These are phyloP conservation scores for Catalaphyllia jardinei DNA, from an alignment of 64 coral and sea anemone genomes.

Conservation along the genomic window DNA sequence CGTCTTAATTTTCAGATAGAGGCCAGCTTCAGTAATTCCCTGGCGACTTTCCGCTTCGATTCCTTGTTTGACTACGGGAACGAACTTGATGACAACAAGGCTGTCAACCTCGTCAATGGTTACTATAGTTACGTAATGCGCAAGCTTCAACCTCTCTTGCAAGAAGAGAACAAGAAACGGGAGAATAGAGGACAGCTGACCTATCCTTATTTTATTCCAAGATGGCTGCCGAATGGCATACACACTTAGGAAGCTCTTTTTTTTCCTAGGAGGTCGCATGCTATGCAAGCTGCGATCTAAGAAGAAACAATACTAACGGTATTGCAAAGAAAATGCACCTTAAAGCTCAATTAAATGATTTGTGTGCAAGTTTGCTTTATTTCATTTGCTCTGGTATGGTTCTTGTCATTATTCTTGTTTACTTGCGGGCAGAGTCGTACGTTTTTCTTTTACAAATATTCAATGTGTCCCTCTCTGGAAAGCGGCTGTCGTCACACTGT, in stretches of 20 bases:
- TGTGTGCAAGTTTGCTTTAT: too few relatives aligned
- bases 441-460: too few relatives aligned
- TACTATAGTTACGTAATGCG: slow-evolving; percentile 8
- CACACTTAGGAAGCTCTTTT: slow-evolving; percentile 25
- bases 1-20: slow-evolving; percentile 17
- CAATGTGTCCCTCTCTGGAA: too few relatives aligned
- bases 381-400: too few relatives aligned
- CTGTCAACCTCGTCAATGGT: slow-evolving; percentile 20
- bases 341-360: too few relatives aligned
- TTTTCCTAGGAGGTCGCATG: too few relatives aligned
- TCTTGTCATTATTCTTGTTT: too few relatives aligned
- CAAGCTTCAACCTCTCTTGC: slow-evolving; percentile 27
- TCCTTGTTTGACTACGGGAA: slow-evolving; percentile 66
- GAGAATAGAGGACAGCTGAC: slow-evolving; percentile 54
- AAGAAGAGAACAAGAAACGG: slow-evolving; percentile 16
- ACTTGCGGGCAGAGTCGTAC: too few relatives aligned
- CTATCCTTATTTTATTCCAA: slow-evolving; percentile 74
- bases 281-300: too few relatives aligned
- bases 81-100: slow-evolving; percentile 35
- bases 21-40: neutral
- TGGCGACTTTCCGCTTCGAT: slow-evolving; percentile 65
- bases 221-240: slow-evolving; percentile 71
- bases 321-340: too few relatives aligned
- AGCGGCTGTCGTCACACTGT: too few relatives aligned
- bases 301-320: too few relatives aligned